Percentiles rank a stretch among this genome's conserved stretches.
These are phyloP conservation scores for Sandelia bainsii DNA, from an alignment of 2,797 vertebrate genomes.

Conservation along the genomic window DNA sequence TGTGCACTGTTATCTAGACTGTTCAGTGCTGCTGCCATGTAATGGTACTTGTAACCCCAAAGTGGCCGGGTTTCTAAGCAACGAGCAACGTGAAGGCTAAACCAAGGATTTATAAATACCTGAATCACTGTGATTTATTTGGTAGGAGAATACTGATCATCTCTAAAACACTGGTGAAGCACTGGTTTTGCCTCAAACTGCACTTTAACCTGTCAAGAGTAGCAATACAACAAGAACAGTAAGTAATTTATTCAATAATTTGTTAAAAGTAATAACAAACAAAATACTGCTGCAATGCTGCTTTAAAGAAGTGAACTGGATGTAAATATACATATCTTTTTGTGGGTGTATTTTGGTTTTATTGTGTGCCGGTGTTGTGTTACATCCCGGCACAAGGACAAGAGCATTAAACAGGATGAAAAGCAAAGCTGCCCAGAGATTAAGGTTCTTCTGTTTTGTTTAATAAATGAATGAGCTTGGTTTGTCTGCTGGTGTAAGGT, in stretches of 20 bases:
- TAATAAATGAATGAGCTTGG: constrained; percentile 66
- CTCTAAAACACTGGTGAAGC: constrained; percentile 56
- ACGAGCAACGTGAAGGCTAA: constrained; percentile 90
- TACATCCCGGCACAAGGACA: constrained; percentile 68
- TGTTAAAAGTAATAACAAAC: not conserved
- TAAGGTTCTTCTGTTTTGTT: constrained; percentile 64
- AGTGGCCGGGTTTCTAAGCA: constrained; percentile 90
- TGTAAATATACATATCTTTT: too few relatives aligned
- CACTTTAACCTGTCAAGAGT: constrained; percentile 12
- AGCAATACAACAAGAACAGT: constrained; percentile 41
- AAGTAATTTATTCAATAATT: constrained; percentile 23
- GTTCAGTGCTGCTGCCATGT: constrained; percentile 67
- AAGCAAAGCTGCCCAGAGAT: constrained; percentile 73
- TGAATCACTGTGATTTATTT: constrained; percentile 82
- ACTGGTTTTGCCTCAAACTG: constrained; percentile 40
- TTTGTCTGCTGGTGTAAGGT: constrained; percentile 57
- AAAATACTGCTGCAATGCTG: too few relatives aligned
- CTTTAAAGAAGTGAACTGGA: too few relatives aligned
- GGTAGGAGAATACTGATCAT: constrained; percentile 66
- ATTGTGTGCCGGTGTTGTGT: constrained; percentile 41
- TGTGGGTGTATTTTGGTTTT: constrained; percentile 70
- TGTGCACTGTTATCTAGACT: constrained; percentile 49
- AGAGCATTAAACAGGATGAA: constrained; percentile 18
- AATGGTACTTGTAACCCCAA: constrained; percentile 82
- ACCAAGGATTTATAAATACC: constrained; percentile 90